Conservation (phyloP, 2,888 invertebrate species). For the Horisme vitalbata region DNA sequence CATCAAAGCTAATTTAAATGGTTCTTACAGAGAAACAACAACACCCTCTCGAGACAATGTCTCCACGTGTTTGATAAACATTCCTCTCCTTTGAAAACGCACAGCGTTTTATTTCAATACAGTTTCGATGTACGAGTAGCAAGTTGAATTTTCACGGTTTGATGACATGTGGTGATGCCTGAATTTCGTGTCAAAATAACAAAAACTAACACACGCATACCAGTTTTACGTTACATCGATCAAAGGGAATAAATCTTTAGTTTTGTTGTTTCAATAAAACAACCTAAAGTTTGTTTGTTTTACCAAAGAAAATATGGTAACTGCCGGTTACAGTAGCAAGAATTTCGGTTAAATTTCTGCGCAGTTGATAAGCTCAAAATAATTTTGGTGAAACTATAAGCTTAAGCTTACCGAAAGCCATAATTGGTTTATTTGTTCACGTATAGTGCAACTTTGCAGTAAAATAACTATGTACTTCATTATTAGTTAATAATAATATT, state of each 20-base stretch:
- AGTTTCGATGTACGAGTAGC: constrained; percentile 3
- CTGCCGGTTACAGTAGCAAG: not conserved
- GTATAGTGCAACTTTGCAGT: too few relatives aligned
- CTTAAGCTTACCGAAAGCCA: too few relatives aligned
- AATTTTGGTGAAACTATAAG: too few relatives aligned
- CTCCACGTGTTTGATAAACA: constrained; percentile 49
- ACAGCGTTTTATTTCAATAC: constrained; percentile 34
- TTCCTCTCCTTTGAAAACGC: constrained; percentile 40
- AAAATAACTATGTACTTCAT: too few relatives aligned
- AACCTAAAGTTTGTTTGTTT: constrained; percentile 18
- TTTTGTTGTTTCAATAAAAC: constrained; percentile 15
- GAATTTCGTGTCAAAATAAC: constrained; percentile 11
- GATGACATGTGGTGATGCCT: not conserved
- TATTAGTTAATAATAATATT: too few relatives aligned
- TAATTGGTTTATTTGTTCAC: too few relatives aligned
- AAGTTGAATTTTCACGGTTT: not conserved
- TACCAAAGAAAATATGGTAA: constrained; percentile 1
- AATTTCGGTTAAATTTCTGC: not conserved
- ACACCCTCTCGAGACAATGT: constrained; percentile 42
- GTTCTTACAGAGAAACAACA: constrained; percentile 57
- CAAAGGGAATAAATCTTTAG: constrained; percentile 28
- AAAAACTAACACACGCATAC: not conserved
- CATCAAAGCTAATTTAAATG: constrained; percentile 73
- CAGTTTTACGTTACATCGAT: constrained; percentile 15
- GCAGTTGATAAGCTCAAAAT: too few relatives aligned